Percentiles rank a stretch among this genome's conserved stretches.
These are phyloP conservation scores for Schizopygopsis malacanthus DNA, from an alignment of 2,797 vertebrate species.

Conservation along the genomic window DNA sequence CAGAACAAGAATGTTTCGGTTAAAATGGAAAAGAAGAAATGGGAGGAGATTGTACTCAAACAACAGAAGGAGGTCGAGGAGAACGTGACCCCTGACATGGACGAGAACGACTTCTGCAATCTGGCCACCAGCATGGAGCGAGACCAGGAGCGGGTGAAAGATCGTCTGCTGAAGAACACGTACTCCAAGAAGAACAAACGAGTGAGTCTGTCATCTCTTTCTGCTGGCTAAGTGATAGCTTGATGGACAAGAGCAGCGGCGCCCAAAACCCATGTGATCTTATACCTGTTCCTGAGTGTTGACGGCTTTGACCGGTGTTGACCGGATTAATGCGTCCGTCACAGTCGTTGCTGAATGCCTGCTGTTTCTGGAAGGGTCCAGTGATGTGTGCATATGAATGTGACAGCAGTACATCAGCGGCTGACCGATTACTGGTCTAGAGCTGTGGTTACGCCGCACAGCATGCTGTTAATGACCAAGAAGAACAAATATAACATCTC, in stretches of 20 bases:
- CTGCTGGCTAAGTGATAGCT: not conserved
- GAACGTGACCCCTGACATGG: constrained; percentile 82
- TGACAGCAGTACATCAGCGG: constrained; percentile 31
- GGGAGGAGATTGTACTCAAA: constrained; percentile 83
- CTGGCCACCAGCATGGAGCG: constrained; percentile 82
- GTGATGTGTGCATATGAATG: constrained; percentile 36
- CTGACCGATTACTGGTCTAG: constrained; percentile 25
- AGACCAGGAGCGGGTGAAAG: constrained; percentile 87
- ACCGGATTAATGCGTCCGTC: constrained; percentile 19
- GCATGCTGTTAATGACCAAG: constrained; percentile 20
- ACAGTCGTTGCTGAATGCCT: constrained; percentile 17
- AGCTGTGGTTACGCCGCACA: constrained; percentile 24
- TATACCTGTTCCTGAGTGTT: constrained; percentile 44
- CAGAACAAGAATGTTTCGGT: constrained; percentile 89
- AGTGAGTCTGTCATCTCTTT: constrained; percentile 76
- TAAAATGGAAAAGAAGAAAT: constrained; percentile 90
- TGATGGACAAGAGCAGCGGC: not conserved
- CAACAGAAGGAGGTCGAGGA: constrained; percentile 86
- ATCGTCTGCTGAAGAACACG: constrained; percentile 88
- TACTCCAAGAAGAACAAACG: constrained; percentile 91
- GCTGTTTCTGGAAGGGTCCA: constrained; percentile 27
- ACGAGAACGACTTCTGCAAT: constrained; percentile 88
- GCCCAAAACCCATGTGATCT: constrained; percentile 4
- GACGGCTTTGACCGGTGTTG: constrained; percentile 30
- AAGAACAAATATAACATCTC: constrained; percentile 33